phyloP scores from a whole-genome alignment of 2,113 vertebrate genomes.

The Oncorhynchus kisutch region DNA sequence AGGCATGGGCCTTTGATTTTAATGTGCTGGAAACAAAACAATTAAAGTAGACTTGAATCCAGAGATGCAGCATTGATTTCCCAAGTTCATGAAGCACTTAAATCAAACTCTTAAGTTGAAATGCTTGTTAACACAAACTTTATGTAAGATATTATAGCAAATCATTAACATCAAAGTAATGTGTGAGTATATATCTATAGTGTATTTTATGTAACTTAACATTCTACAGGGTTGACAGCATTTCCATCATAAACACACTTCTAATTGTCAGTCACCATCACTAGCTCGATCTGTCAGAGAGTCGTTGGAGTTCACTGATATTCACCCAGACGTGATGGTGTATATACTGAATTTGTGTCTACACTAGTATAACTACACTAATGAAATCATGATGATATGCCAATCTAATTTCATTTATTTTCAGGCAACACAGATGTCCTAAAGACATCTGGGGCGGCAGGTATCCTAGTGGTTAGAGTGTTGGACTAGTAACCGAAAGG shows the following conservation, averaged over 20 bases:
- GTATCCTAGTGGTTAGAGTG: too few relatives aligned
- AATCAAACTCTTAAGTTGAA: neutral
- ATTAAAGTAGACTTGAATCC: conserved; percentile 19
- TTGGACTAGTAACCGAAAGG: too few relatives aligned
- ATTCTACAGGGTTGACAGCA: neutral
- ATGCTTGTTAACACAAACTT: neutral
- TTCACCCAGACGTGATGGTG: neutral
- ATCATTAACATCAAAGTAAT: too few relatives aligned
- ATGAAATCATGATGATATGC: neutral
- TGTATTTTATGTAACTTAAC: neutral
- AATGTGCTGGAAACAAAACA: conserved; percentile 28
- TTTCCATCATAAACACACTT: neutral
- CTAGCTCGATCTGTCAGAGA: neutral
- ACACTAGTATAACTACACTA: conserved; percentile 2
- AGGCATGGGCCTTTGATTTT: conserved; percentile 25
- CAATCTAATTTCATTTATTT: neutral
- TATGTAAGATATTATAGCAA: too few relatives aligned
- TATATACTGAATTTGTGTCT: neutral
- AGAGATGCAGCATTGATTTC: neutral
- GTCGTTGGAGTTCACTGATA: neutral
- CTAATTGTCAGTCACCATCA: neutral
- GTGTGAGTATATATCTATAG: too few relatives aligned
- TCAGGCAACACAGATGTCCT: neutral
- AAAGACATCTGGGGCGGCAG: too few relatives aligned
- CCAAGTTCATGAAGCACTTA: neutral